Conservation (phyloP, 1,140 invertebrate species). For the Goniozus legneri region DNA sequence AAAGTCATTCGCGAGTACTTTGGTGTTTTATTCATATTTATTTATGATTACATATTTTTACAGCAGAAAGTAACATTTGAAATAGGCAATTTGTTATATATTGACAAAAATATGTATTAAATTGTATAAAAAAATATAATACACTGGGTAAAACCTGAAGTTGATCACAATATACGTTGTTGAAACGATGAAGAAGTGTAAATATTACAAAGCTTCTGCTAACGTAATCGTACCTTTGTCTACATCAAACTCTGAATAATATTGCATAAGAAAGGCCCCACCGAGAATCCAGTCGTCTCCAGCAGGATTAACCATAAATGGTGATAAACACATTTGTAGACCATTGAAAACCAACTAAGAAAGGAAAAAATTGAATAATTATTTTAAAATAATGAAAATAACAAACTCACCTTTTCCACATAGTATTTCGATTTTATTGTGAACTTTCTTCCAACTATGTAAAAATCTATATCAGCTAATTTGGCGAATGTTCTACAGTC, state of each 20-base stretch:
- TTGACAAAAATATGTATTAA: too few species aligned
- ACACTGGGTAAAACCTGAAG: too few species aligned
- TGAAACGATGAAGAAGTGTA: too few species aligned
- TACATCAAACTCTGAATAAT: conserved; percentile 39
- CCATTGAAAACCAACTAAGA: conserved; percentile 27
- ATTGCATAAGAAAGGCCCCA: conserved; percentile 42
- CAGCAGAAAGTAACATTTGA: too few species aligned
- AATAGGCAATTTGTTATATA: too few species aligned
- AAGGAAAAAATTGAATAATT: conserved; percentile 3
- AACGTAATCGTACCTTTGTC: conserved; percentile 19
- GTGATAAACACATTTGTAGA: conserved; percentile 30
- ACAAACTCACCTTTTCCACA: conserved; percentile 60
- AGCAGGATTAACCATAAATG: conserved; percentile 24
- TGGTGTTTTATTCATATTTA: too few species aligned
- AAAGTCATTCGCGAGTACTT: too few species aligned
- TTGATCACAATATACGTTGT: too few species aligned
- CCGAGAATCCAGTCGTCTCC: conserved; percentile 28
- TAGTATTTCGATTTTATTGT: conserved; percentile 67
- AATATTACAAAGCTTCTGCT: conserved; percentile 26
- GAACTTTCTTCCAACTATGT: conserved; percentile 61
- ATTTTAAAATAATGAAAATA: conserved; percentile 6
- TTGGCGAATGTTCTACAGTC: conserved; percentile 56
- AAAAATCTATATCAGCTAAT: conserved; percentile 67
- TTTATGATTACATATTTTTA: too few species aligned
- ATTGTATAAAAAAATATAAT: too few species aligned